Conservation (phyloP, 2,113 vertebrate genomes). For the Gasterosteus aculeatus region DNA sequence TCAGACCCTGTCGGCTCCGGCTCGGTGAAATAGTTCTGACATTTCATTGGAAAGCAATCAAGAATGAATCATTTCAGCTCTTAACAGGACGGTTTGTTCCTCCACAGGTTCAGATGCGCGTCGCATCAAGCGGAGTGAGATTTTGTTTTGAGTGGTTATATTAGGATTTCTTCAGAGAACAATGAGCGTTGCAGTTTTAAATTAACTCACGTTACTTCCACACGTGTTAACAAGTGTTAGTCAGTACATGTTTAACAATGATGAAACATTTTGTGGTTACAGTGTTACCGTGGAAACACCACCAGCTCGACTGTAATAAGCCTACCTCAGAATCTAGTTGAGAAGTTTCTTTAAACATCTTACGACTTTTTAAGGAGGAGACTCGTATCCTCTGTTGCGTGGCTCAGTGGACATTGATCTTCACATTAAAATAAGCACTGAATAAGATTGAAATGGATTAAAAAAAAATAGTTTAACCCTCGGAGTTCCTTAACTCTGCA, state of each 20-base stretch:
- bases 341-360: not conserved
- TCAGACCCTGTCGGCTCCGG: constrained; percentile 31
- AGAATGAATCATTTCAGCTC: constrained; percentile 8
- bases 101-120: not conserved
- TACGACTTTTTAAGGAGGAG: not conserved
- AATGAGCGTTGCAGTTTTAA: not conserved
- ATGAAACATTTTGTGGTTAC: not conserved
- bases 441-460: not conserved
- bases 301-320: not conserved
- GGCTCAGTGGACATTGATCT: not conserved
- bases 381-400: not conserved
- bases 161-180: not conserved
- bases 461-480: not conserved
- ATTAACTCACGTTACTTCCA: not conserved
- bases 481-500: not conserved
- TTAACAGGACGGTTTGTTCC: constrained; percentile 9
- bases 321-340: not conserved
- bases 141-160: not conserved
- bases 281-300: constrained; percentile 21
- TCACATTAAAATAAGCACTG: constrained; percentile 3
- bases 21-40: constrained; percentile 17
- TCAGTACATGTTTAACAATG: not conserved
- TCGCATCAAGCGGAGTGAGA: not conserved
- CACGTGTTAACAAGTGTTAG: not conserved
- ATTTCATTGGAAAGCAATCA: constrained; percentile 27